Evolutionary conservation across 2,113 vertebrate species (phyloP).

Genomic region (Menidia beryllina): DNA sequence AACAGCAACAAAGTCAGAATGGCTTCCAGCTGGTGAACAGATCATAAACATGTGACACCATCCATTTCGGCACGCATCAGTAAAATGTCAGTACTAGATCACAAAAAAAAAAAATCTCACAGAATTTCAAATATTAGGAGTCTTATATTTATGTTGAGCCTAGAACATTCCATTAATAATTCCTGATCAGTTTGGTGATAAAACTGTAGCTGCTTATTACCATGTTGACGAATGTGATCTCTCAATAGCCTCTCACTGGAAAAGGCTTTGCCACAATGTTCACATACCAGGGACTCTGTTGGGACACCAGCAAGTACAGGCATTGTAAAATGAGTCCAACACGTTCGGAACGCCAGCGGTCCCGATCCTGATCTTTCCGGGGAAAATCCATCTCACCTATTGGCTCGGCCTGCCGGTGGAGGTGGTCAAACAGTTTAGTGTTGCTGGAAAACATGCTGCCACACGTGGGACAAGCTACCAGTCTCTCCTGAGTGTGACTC

Average conservation of each 20-base stretch:
- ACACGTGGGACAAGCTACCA: conserved; percentile 79
- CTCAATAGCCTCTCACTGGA: conserved; percentile 79
- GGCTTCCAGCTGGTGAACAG: not conserved
- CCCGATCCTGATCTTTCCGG: not conserved
- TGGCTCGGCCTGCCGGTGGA: conserved; percentile 79
- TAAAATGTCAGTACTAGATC: too few species aligned
- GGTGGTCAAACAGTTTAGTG: conserved; percentile 82
- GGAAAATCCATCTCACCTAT: conserved; percentile 67
- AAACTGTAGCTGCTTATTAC: conserved; percentile 42
- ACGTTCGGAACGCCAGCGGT: not conserved
- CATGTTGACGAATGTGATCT: conserved; percentile 78
- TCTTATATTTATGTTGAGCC: not conserved
- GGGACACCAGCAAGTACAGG: not conserved
- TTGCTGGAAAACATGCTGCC: conserved; percentile 84
- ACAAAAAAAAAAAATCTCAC: too few species aligned
- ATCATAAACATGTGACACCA: too few species aligned
- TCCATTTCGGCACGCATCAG: too few species aligned
- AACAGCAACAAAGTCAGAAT: not conserved
- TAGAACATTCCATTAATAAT: too few species aligned
- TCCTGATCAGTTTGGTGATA: not conserved
- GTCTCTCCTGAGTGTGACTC: conserved; percentile 76
- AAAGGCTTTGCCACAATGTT: conserved; percentile 82
- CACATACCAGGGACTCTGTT: conserved; percentile 80
- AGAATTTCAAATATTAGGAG: not conserved
- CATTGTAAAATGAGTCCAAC: not conserved